Evolutionary conservation across 1,140 invertebrate genomes (phyloP).

Genomic region (Trypoxylus dichotomus): DNA sequence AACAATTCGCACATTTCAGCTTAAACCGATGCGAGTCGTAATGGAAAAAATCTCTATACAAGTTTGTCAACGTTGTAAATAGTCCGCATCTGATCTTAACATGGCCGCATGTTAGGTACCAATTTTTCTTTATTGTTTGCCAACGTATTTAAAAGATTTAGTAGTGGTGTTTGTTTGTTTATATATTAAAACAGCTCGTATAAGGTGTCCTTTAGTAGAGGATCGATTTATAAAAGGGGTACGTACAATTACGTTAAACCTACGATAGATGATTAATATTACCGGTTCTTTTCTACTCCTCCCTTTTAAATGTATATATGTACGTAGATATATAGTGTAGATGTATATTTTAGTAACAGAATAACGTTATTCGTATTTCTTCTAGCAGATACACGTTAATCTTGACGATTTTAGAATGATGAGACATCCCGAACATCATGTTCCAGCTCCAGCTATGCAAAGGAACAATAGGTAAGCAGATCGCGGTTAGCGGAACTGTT

Average conservation of each 20-base stretch:
- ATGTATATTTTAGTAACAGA: not conserved
- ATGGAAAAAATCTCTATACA: not conserved
- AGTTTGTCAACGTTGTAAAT: constrained; percentile 24
- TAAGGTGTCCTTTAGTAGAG: constrained; percentile 5
- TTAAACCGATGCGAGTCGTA: not conserved
- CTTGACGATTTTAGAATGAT: constrained; percentile 35
- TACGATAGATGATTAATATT: not conserved
- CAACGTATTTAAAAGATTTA: constrained; percentile 54
- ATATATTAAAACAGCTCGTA: constrained; percentile 3
- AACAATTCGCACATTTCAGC: not conserved
- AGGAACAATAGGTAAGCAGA: constrained; percentile 48
- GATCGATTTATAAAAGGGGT: constrained; percentile 11
- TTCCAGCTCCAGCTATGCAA: constrained; percentile 50
- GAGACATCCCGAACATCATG: constrained; percentile 50
- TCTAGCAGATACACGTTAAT: not conserved
- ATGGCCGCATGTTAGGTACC: constrained; percentile 54
- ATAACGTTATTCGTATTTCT: not conserved
- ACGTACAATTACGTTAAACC: not conserved
- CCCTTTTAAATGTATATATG: constrained; percentile 29
- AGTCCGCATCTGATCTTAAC: constrained; percentile 46
- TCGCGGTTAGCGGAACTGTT: not conserved
- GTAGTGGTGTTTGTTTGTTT: constrained; percentile 52
- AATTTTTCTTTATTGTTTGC: constrained; percentile 56
- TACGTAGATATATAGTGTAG: constrained; percentile 16
- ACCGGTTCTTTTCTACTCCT: constrained; percentile 30